Evolutionary conservation across 2,797 vertebrate species (phyloP).

Genomic region (Lagocephalus sceleratus): DNA sequence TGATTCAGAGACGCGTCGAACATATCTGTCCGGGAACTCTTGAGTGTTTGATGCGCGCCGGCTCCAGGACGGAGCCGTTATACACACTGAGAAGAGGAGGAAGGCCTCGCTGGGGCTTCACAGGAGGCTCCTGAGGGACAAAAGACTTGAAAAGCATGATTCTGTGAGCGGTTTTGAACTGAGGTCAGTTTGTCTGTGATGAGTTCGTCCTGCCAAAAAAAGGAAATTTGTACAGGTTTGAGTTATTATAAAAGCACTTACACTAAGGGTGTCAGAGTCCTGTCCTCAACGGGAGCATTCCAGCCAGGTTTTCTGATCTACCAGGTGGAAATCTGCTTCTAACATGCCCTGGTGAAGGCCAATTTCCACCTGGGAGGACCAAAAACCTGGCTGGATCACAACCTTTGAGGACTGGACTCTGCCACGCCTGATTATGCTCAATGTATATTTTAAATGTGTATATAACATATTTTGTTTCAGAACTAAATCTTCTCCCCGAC

Average conservation of each 20-base stretch:
- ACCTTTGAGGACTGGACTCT: too few species aligned
- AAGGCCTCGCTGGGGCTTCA: slow-evolving; percentile 21
- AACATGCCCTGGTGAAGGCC: too few species aligned
- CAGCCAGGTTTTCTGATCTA: too few species aligned
- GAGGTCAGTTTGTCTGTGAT: slow-evolving; percentile 58
- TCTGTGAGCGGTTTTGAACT: slow-evolving; percentile 17
- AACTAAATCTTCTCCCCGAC: slow-evolving; percentile 29
- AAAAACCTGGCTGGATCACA: too few species aligned
- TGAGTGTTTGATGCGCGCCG: slow-evolving; percentile 27
- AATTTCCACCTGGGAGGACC: too few species aligned
- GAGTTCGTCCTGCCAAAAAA: slow-evolving; percentile 77
- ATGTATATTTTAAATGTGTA: slow-evolving; percentile 73
- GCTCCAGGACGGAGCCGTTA: slow-evolving; percentile 3
- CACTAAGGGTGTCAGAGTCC: too few species aligned
- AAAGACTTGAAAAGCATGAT: too few species aligned
- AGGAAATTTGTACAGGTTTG: slow-evolving; percentile 66
- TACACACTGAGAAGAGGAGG: slow-evolving; percentile 30
- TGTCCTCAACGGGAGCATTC: too few species aligned
- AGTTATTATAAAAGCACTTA: slow-evolving; percentile 64
- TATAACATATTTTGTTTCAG: slow-evolving; percentile 67
- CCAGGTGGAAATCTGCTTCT: too few species aligned
- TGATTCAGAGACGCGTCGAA: slow-evolving; percentile 38
- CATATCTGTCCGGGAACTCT: slow-evolving; percentile 28
- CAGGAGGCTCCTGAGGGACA: neutral
- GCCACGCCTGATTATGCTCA: too few species aligned